Base-by-base conservation (phyloP, 2,888 invertebrate genomes). In the Lutraria lutraria region DNA sequence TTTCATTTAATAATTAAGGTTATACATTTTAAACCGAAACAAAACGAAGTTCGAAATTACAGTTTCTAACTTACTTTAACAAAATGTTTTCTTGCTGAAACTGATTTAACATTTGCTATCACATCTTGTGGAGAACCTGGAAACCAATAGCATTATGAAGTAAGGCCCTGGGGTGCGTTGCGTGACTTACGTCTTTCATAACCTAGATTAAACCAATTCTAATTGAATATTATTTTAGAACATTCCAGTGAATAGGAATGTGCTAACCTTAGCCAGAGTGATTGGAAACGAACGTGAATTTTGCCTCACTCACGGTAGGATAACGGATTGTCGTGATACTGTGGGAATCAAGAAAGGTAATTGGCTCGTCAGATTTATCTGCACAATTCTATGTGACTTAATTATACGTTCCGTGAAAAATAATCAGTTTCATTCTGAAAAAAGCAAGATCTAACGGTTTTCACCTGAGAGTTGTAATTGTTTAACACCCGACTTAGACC, bases 181-280 rank as follows among this genome's bases (percentile, higher is more conserved):
- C n/a, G n/a, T n/a, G n/a, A n/a, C 43, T 4, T 43, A 43, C 8
- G 3, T 16, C 12, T 56, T 56, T 56, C 16, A 16, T 56, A 13
- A 56, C 1, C 56, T 56, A 56, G 43, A 43, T 43, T 56, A 56
- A 56, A 56, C 56, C 3, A 8, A 43, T 43, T 56, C 15, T 56
- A 56, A 56, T 19, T 56, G 2, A 16, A 3, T 56, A 13, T 56
- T 53, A 12, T 89, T 85, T n/a, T 89, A 96, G 96, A 96, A 95
- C 8, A 93, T 96, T 79, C 96, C 96, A 0, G 95, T 96, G 12
- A 96, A 95, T 92, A 92, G 94, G 10, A 95, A 94, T 68, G 94
- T 96, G n/a, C 92, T 95, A 21, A 94, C 94, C 52, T 92, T 93
- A 52, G 95, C 95, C 0, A 94, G 95, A 25, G 93, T 91, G 31